Base-by-base conservation (phyloP, 2,888 invertebrate species). In the Malacosoma neustria region DNA sequence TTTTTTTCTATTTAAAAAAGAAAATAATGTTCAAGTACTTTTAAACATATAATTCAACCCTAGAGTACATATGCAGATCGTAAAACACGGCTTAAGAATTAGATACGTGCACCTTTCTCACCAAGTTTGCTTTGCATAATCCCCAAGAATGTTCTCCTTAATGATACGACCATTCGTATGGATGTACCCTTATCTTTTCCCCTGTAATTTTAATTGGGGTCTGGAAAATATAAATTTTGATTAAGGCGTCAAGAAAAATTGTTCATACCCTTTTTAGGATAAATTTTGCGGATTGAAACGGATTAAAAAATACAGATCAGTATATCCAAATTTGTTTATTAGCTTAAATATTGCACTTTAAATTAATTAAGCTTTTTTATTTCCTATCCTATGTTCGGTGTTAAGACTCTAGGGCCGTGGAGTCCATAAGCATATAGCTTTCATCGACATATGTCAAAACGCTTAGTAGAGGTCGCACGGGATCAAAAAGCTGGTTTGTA, bases 41-140 rank as follows among this genome's bases (percentile, higher is more conserved):
- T n/a, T n/a, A n/a, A n/a, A n/a, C n/a, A n/a, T n/a, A n/a, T n/a
- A n/a, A n/a, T n/a, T n/a, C n/a, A n/a, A n/a, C n/a, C n/a, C n/a
- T n/a, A n/a, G n/a, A n/a, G n/a, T 64, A 64, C 69, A 68, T 72
- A 77, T 70, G 73, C 68, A 74, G 65, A 70, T 72, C 65, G 69
- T 72, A 71, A 70, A 72, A 60, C 70, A 42, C 72, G 72, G 54
- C 75, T 75, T 75, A 73, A 76, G 82, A 80, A 81, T 77, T 74
- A 59, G 65, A 51, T 55, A 72, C 71, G 57, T 63, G 68, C 61
- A 57, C 58, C 50, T 30, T 36, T 39, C 45, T 51, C 57, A 47
- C 54, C 49, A 50, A 57, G 39, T 45, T 22, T 22, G 72, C 73
- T 71, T 76, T 73, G 76, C 69, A 72, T 81, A 84, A 82, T 81